Base-by-base conservation (phyloP, 2,113 vertebrate genomes). In the Galemys pyrenaicus region DNA sequence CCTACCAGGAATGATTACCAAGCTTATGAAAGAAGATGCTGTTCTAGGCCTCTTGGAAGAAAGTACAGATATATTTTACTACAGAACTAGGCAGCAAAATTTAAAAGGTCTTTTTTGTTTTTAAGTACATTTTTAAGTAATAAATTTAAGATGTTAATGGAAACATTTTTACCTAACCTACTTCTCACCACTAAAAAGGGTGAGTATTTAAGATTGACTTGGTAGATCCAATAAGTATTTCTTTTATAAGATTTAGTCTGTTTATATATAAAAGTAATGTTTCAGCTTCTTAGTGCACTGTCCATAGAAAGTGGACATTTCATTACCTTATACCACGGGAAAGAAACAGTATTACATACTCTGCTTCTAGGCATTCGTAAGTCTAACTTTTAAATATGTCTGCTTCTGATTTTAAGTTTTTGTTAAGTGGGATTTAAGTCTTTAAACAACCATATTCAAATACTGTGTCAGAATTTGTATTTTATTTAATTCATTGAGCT, bases 191-290 rank as follows among this genome's bases (percentile, higher is more conserved):
- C 81, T 49, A 41, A 35, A 92, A 74, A 44, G 20, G 3, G 3
- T 65, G n/a, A 19, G 12, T 88, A 8, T 41, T 84, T 71, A 74
- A 64, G 51, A 41, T 70, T 46, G 9, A 84, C 73, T 80, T 64
- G 35, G 51, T 62, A 65, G 9, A 32, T 35, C 17, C 80, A 64
- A 75, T 28, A 67, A 91, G 26, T 91, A 77, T 80, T 92, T 95
- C 39, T 64, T 93, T 89, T 86, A 39, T 85, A 67, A 44, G 30
- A 41, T 73, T 67, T 88, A 88, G 41, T 10, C 49, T 68, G 74
- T 70, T 89, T 88, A 39, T 70, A 37, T 92, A 37, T 94, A 78
- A 87, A 71, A 88, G 37, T 51, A 62, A n/a, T 70, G 17, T 88
- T 95, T 87, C 35, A 92, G n/a, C 15, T 74, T 10, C 26, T 84